Evolutionary conservation across 30 jellyfish, hydroid and myxozoan species (phyloP).

Genomic region (Pelagia noctiluca): DNA sequence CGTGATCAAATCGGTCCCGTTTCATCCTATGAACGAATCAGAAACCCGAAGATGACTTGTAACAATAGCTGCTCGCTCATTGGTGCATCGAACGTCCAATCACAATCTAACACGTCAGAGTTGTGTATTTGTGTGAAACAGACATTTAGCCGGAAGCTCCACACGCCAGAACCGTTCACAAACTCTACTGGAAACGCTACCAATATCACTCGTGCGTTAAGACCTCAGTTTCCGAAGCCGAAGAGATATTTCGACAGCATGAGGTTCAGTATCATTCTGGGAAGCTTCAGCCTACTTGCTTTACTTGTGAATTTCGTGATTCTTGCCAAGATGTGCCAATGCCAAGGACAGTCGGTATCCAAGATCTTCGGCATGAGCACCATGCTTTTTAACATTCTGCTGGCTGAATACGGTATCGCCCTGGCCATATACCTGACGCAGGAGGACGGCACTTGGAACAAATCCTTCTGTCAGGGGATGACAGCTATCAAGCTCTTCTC

Average conservation of each 20-base stretch:
- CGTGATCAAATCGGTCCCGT: no score
- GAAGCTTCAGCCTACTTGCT: slow-evolving; percentile 68
- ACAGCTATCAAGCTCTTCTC: slow-evolving; percentile 88
- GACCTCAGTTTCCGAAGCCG: not conserved
- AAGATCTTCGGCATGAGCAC: slow-evolving; percentile 80
- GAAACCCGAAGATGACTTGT: not conserved
- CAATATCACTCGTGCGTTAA: slow-evolving; percentile 1
- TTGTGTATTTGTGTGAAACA: not conserved
- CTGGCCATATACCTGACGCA: slow-evolving; percentile 76
- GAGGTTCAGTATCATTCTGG: slow-evolving; percentile 58
- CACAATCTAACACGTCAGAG: no score
- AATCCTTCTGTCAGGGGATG: slow-evolving; percentile 85
- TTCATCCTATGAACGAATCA: not conserved
- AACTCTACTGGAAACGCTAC: no score
- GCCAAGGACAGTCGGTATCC: slow-evolving; percentile 71
- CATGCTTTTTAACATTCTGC: slow-evolving; percentile 79
- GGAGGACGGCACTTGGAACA: slow-evolving; percentile 74
- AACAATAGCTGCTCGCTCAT: not conserved
- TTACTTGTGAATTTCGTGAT: slow-evolving; percentile 66
- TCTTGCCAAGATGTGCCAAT: slow-evolving; percentile 74
- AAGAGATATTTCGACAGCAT: slow-evolving; percentile 8
- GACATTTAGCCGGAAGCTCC: not conserved
- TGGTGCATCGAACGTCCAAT: not conserved
- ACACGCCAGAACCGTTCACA: not conserved
- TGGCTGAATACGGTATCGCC: slow-evolving; percentile 94